Conservation (phyloP, 2,113 vertebrate species). For the Monarcha castaneiventris region DNA sequence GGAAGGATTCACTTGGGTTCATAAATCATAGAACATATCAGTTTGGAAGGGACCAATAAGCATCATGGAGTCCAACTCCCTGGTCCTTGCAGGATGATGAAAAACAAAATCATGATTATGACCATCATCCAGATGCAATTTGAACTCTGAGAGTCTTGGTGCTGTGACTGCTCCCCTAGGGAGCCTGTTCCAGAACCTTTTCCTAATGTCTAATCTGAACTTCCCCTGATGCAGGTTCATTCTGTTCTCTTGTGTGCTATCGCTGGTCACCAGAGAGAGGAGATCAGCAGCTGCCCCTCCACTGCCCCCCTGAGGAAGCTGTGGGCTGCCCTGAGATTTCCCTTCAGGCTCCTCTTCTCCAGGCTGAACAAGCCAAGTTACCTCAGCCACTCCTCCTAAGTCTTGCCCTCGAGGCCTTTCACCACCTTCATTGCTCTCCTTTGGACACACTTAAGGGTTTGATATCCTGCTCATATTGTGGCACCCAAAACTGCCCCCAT, state of each 20-base stretch:
- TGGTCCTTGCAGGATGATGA: accelerated
- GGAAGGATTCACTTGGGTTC: neutral
- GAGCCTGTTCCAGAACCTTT: neutral
- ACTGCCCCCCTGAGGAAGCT: neutral
- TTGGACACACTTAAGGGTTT: neutral
- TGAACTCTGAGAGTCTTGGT: neutral
- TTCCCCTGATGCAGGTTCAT: neutral
- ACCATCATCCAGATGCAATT: neutral
- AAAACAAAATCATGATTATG: neutral
- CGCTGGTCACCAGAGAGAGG: neutral
- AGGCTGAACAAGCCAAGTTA: neutral
- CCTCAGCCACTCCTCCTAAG: neutral
- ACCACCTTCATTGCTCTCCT: neutral
- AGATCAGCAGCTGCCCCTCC: neutral
- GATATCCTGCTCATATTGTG: neutral
- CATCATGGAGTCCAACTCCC: neutral
- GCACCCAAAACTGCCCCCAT: neutral
- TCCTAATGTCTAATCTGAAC: neutral
- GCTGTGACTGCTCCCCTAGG: neutral
- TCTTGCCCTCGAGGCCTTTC: neutral
- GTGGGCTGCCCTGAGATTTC: neutral
- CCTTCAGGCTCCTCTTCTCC: neutral
- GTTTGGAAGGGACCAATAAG: neutral
- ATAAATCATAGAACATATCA: neutral
- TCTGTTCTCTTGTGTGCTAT: neutral